These are phyloP conservation scores for Cassiopea andromeda DNA, from an alignment of 30 jellyfish, hydroid and myxozoan species.

Conservation along the genomic window DNA sequence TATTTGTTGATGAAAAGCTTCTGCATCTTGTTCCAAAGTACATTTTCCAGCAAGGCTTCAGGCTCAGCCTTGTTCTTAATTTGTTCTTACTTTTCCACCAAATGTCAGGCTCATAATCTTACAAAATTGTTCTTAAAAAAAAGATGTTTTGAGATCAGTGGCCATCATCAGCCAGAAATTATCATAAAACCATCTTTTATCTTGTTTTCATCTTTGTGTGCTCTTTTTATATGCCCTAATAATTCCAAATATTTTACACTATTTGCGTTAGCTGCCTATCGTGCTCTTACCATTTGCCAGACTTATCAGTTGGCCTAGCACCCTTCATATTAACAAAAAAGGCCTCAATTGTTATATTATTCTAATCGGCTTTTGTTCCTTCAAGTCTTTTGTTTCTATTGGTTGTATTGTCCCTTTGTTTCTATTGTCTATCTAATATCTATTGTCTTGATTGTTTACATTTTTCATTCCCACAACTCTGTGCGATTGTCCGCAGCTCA, in stretches of 20 bases:
- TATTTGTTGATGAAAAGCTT: too few species aligned
- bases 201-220: background rate
- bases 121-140: too few species aligned
- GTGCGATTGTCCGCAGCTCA: constrained; percentile 73
- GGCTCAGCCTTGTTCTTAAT: too few species aligned
- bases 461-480: constrained; percentile 82
- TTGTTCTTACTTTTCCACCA: too few species aligned
- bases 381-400: constrained; percentile 4
- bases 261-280: too few species aligned
- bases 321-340: background rate
- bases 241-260: background rate
- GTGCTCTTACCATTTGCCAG: too few species aligned
- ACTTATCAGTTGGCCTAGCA: background rate
- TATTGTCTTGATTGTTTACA: constrained; percentile 66
- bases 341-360: background rate
- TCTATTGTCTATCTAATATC: constrained; percentile 22
- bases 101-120: too few species aligned
- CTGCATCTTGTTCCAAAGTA: too few species aligned
- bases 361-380: background rate
- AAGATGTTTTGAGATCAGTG: too few species aligned
- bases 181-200: too few species aligned
- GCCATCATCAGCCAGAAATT: too few species aligned
- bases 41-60: too few species aligned
- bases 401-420: constrained; percentile 5
- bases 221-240: background rate